These are phyloP conservation scores for Perca flavescens DNA, from an alignment of 2,113 vertebrate genomes.

Conservation along the genomic window DNA sequence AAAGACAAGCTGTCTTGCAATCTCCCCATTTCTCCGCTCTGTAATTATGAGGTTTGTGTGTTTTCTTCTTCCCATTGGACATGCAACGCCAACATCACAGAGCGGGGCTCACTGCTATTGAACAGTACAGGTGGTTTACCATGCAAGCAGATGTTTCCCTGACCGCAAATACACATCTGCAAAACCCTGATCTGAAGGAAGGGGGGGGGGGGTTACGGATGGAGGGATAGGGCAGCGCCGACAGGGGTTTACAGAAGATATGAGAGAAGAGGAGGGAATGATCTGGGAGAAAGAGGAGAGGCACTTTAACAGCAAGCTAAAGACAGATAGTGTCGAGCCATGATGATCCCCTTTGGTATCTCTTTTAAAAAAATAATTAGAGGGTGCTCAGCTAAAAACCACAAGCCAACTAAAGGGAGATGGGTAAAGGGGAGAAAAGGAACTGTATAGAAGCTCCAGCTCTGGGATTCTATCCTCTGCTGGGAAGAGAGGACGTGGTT, in stretches of 20 bases:
- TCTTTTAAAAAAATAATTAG: slow-evolving; percentile 68
- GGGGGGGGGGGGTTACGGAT: background rate
- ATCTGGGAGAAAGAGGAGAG: background rate
- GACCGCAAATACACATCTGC: slow-evolving; percentile 64
- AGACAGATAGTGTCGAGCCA: slow-evolving; percentile 25
- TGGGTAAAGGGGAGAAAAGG: background rate
- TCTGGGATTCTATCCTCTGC: slow-evolving; percentile 9
- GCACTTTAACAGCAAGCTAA: background rate
- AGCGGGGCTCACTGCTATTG: slow-evolving; percentile 63
- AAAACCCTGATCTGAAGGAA: slow-evolving; percentile 36
- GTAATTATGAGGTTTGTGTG: slow-evolving; percentile 73
- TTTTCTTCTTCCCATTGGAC: slow-evolving; percentile 60
- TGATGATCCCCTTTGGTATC: slow-evolving; percentile 55
- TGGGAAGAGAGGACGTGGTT: slow-evolving; percentile 38
- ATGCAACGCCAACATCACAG: slow-evolving; percentile 72
- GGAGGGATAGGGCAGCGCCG: slow-evolving; percentile 26
- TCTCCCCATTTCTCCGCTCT: slow-evolving; percentile 50
- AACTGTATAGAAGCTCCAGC: slow-evolving; percentile 11
- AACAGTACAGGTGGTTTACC: slow-evolving; percentile 74
- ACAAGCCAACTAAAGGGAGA: slow-evolving; percentile 35
- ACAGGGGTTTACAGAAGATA: slow-evolving; percentile 45
- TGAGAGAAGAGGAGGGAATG: slow-evolving; percentile 7
- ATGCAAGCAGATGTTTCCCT: slow-evolving; percentile 69
- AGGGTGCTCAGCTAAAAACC: slow-evolving; percentile 49
- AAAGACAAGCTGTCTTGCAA: slow-evolving; percentile 67